phyloP scores from a whole-genome alignment of 1,140 invertebrate species.

The Zeugodacus cucurbitae region DNA sequence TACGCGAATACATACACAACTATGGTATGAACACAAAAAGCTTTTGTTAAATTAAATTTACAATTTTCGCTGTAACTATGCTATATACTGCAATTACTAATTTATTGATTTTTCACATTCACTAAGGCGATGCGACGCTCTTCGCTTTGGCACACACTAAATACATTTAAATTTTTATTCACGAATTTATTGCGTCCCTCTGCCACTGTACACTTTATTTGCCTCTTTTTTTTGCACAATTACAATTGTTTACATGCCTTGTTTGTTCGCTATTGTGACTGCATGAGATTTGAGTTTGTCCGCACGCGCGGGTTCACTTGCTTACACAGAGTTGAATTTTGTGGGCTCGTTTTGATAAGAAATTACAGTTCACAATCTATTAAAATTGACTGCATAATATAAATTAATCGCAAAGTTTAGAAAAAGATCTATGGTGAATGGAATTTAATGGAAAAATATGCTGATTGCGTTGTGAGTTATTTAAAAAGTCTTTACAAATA shows the following conservation, averaged over 20 bases:
- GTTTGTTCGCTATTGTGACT: conserved; percentile 17
- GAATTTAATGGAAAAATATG: no score
- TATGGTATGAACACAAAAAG: neutral
- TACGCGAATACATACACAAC: neutral
- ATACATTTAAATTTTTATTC: conserved; percentile 39
- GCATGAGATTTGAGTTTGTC: neutral
- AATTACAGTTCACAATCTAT: no score
- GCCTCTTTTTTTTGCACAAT: conserved; percentile 35
- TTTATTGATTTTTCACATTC: conserved; percentile 33
- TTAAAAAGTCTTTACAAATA: no score
- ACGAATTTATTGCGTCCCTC: conserved; percentile 31
- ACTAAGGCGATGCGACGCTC: neutral
- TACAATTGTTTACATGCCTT: conserved; percentile 34
- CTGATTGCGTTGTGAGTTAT: no score
- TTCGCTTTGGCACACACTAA: conserved; percentile 29
- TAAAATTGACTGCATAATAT: no score
- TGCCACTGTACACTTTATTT: neutral
- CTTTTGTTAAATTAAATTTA: neutral
- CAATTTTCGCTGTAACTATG: neutral
- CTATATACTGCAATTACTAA: neutral
- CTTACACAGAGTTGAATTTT: neutral
- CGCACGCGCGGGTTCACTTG: neutral
- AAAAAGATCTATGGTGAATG: no score
- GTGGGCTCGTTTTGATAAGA: no score
- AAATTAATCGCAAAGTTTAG: no score